phyloP scores from a whole-genome alignment of 2,797 vertebrate genomes.

The Sebastolobus alascanus region DNA sequence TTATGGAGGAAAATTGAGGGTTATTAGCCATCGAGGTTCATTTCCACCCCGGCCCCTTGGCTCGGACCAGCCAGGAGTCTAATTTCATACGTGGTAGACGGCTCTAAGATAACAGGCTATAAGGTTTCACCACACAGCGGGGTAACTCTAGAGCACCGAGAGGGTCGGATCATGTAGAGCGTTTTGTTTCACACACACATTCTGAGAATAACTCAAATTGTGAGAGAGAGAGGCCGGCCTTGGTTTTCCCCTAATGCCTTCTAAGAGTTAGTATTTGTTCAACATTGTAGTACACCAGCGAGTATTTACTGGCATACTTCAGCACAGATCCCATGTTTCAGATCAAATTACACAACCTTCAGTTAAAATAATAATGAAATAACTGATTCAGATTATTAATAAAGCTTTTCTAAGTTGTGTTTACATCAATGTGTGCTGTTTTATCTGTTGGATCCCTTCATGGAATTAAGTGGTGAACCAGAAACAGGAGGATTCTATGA shows the following conservation, averaged over 20 bases:
- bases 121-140: slow-evolving; percentile 83
- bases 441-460: not conserved
- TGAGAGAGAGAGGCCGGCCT: slow-evolving; percentile 50
- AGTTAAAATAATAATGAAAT: slow-evolving; percentile 28
- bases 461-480: not conserved
- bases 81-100: slow-evolving; percentile 85
- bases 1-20: slow-evolving; percentile 83
- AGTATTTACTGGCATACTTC: not conserved
- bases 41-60: slow-evolving; percentile 81
- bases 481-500: not conserved
- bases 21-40: slow-evolving; percentile 84
- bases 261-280: slow-evolving; percentile 55
- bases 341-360: slow-evolving; percentile 35
- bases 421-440: not conserved
- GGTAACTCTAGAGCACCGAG: slow-evolving; percentile 83
- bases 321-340: slow-evolving; percentile 14
- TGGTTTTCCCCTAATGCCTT: slow-evolving; percentile 52
- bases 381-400: not conserved
- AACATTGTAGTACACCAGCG: slow-evolving; percentile 5
- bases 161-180: slow-evolving; percentile 80
- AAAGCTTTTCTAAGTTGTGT: slow-evolving; percentile 10
- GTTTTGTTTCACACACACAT: slow-evolving; percentile 84
- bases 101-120: slow-evolving; percentile 85
- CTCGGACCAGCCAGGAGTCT: slow-evolving; percentile 77
- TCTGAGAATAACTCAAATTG: slow-evolving; percentile 79